These are phyloP conservation scores for Phyllotreta striolata DNA, from an alignment of 2,888 invertebrate genomes.

Conservation along the genomic window DNA sequence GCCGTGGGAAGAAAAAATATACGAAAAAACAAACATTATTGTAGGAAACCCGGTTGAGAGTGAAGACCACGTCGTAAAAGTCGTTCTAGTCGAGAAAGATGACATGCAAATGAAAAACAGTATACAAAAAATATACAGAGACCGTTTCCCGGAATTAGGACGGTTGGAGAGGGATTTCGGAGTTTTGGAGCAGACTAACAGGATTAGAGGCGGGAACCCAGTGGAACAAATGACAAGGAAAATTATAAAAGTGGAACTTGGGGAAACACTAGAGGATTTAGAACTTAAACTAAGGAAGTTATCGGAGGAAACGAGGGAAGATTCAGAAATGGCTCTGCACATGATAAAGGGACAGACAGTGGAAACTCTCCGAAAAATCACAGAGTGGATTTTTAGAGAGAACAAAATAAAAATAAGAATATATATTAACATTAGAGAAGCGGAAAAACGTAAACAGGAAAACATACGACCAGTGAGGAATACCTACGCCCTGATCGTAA, in stretches of 20 bases:
- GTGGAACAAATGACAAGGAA: neutral
- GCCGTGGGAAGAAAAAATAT: neutral
- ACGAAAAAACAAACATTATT: neutral
- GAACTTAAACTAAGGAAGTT: neutral
- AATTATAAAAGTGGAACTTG: neutral
- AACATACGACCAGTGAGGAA: neutral
- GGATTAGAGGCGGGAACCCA: neutral
- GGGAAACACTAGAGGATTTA: neutral
- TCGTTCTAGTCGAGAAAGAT: neutral
- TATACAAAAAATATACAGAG: constrained; percentile 2
- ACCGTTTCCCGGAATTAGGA: constrained; percentile 4
- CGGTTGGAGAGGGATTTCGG: neutral
- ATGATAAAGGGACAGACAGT: neutral
- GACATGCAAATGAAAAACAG: neutral
- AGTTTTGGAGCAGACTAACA: neutral
- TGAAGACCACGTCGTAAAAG: neutral
- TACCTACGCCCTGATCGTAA: neutral
- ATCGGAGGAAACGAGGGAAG: neutral
- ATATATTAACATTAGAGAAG: neutral
- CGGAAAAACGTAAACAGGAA: neutral
- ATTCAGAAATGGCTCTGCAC: neutral
- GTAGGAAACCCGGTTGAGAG: constrained; percentile 4
- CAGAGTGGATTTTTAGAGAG: neutral
- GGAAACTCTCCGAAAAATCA: neutral
- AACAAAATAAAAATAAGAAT: too few species aligned